A percentile compares a stretch with the other conserved stretches of the same genome.
These are phyloP conservation scores for Anguilla japonica DNA, from an alignment of 2,113 vertebrate genomes.

Conservation along the genomic window DNA sequence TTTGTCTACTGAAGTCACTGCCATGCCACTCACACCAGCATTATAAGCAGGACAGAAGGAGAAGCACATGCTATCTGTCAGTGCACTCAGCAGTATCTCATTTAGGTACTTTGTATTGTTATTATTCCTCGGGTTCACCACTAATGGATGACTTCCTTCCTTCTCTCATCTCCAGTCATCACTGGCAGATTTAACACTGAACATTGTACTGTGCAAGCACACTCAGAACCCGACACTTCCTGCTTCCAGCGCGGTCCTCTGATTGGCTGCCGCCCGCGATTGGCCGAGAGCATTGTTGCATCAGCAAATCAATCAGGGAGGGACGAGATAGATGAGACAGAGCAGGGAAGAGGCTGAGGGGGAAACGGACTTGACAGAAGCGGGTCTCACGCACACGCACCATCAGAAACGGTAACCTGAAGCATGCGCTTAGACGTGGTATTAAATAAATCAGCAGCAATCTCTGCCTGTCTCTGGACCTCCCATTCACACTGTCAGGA, in stretches of 20 bases:
- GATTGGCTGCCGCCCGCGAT: not conserved
- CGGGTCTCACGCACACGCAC: not conserved
- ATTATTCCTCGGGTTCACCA: not conserved
- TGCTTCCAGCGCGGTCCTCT: not conserved
- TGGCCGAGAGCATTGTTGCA: not conserved
- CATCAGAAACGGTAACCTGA: conserved; percentile 32
- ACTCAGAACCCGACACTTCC: not conserved
- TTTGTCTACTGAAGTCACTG: too few species aligned
- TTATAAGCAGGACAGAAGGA: too few species aligned
- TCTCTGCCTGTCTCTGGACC: not conserved
- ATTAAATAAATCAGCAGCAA: conserved; percentile 34
- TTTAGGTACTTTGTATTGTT: not conserved
- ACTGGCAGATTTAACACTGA: not conserved
- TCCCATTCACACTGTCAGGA: not conserved
- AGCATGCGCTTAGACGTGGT: not conserved
- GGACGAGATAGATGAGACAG: too few species aligned
- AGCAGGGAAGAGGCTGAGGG: not conserved
- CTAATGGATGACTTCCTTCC: not conserved
- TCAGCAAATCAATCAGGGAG: too few species aligned
- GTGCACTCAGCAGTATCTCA: not conserved
- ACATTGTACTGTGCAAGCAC: not conserved
- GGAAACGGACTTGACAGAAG: conserved; percentile 24
- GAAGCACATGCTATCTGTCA: too few species aligned
- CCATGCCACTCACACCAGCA: too few species aligned
- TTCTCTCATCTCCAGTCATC: not conserved